Evolutionary conservation across 2,113 vertebrate species (phyloP).

Genomic region (Ailurus styani): DNA sequence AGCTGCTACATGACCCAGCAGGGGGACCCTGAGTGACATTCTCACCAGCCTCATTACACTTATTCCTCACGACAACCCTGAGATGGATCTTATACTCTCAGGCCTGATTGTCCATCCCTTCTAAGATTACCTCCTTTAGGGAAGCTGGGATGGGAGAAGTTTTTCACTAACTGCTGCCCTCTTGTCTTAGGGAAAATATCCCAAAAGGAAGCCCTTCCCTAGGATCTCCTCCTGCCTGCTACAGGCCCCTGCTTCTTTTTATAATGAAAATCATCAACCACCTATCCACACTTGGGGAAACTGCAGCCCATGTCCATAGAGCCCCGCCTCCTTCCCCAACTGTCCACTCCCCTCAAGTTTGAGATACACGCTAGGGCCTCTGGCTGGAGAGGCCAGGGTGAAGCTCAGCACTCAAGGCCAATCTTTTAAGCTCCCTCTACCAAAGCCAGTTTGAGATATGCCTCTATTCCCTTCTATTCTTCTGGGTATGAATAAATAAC

Average conservation of each 20-base stretch:
- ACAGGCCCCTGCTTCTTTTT: neutral
- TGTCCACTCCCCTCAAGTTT: no score
- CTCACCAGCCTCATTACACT: no score
- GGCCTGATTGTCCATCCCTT: neutral
- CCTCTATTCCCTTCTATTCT: neutral
- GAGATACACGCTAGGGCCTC: neutral
- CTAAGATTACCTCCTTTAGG: neutral
- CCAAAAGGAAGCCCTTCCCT: neutral
- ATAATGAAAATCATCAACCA: neutral
- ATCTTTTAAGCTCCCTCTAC: no score
- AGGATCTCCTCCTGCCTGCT: neutral
- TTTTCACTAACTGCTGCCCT: neutral
- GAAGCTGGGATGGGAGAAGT: neutral
- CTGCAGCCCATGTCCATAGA: neutral
- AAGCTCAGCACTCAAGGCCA: neutral
- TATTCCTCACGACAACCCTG: neutral
- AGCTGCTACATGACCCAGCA: neutral
- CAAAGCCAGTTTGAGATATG: neutral
- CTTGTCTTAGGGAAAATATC: neutral
- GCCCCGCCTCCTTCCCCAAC: neutral
- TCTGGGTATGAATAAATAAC: neutral
- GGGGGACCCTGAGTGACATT: neutral
- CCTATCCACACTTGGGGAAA: neutral
- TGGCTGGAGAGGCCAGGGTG: no score
- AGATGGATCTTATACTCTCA: neutral